These are phyloP conservation scores for Pipistrellus pipistrellus DNA, from an alignment of 2,797 vertebrate genomes.

Conservation along the genomic window DNA sequence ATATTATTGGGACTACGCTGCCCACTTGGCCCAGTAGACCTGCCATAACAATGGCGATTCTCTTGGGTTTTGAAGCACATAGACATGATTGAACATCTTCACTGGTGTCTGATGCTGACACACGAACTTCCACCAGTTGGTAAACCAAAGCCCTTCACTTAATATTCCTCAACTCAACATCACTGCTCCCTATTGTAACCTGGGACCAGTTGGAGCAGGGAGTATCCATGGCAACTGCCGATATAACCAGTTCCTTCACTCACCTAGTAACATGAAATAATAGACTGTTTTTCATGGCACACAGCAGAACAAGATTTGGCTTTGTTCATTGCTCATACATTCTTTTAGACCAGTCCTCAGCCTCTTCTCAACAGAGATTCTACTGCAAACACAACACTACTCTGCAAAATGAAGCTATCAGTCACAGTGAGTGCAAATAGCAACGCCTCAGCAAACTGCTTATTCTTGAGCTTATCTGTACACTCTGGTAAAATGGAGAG, in stretches of 20 bases:
- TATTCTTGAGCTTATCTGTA: neutral
- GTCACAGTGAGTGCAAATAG: neutral
- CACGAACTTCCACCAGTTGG: neutral
- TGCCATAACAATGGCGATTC: neutral
- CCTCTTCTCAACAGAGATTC: slow-evolving; percentile 21
- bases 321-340: slow-evolving; percentile 41
- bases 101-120: slow-evolving; percentile 14
- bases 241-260: slow-evolving; percentile 50
- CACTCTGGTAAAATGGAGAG: neutral
- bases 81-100: neutral
- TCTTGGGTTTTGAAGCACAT: neutral
- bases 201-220: slow-evolving; percentile 22
- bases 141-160: slow-evolving; percentile 9
- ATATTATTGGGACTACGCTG: neutral
- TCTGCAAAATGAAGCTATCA: neutral
- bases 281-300: slow-evolving; percentile 21
- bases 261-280: slow-evolving; percentile 63
- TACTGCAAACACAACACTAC: neutral
- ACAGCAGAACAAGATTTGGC: slow-evolving; percentile 39
- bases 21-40: neutral
- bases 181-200: slow-evolving; percentile 51
- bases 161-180: neutral
- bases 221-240: slow-evolving; percentile 69
- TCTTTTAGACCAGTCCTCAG: slow-evolving; percentile 2
- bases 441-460: neutral